These are phyloP conservation scores for Echinops telfairi DNA, from an alignment of 2,113 vertebrate genomes.

Conservation along the genomic window DNA sequence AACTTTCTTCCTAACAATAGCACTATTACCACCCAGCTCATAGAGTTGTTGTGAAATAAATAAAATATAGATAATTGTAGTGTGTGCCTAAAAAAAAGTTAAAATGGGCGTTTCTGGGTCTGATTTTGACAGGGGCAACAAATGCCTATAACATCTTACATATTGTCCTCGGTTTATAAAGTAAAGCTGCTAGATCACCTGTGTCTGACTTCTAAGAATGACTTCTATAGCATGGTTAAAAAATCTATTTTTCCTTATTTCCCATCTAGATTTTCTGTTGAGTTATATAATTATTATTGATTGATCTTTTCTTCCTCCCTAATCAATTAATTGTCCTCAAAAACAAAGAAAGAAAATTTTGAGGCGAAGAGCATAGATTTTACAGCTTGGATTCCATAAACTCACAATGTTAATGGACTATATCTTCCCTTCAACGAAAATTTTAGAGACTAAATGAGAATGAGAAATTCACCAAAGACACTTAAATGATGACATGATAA, in stretches of 20 bases:
- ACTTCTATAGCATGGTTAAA: background rate
- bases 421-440: background rate
- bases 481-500: background rate
- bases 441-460: background rate
- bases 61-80: background rate
- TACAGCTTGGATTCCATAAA: slow-evolving; percentile 17
- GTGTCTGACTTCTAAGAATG: background rate
- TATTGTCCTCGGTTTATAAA: rapidly evolving
- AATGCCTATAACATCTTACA: rapidly evolving
- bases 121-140: background rate
- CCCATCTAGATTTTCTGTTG: background rate
- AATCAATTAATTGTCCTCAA: background rate
- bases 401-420: background rate
- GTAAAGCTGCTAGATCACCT: too few relatives aligned
- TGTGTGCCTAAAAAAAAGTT: background rate
- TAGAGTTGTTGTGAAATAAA: background rate
- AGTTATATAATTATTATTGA: background rate
- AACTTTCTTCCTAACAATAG: background rate
- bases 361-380: background rate
- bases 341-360: background rate
- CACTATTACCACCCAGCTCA: rapidly evolving
- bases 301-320: background rate
- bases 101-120: background rate
- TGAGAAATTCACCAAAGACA: background rate
- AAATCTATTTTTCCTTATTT: background rate